These are phyloP conservation scores for Pseudobourletiella spinata DNA, from an alignment of 1,140 invertebrate genomes.

Conservation along the genomic window DNA sequence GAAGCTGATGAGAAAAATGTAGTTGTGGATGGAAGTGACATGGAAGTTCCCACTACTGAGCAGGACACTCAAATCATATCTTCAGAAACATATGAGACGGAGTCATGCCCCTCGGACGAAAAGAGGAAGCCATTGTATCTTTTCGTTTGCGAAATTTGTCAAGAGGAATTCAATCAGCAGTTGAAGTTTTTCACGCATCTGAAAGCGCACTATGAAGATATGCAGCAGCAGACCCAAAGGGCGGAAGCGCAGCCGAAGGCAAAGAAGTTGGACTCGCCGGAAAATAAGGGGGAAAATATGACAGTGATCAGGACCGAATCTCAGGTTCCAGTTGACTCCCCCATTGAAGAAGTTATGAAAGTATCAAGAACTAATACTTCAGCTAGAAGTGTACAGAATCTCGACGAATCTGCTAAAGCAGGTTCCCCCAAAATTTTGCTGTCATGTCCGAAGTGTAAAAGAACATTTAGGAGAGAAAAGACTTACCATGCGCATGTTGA, in stretches of 20 bases:
- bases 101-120: background rate
- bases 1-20: background rate
- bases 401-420: background rate
- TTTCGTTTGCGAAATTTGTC: constrained; percentile 54
- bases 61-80: background rate
- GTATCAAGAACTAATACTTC: no score
- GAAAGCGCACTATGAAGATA: constrained; percentile 65
- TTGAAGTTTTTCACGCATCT: constrained; percentile 70
- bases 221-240: background rate
- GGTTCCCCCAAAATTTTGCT: constrained; percentile 25
- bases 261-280: no score
- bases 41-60: background rate
- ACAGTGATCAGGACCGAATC: no score
- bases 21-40: background rate
- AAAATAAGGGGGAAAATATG: no score
- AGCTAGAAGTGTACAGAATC: constrained; percentile 4
- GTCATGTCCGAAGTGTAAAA: constrained; percentile 52
- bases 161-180: constrained; percentile 54
- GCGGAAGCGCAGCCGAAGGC: constrained; percentile 8
- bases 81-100: background rate
- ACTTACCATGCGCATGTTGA: constrained; percentile 53
- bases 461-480: constrained; percentile 54
- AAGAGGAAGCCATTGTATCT: background rate
- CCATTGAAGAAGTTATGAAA: no score
- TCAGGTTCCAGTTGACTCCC: no score